Conservation (phyloP, 2,113 vertebrate genomes). For the Diglossa brunneiventris region DNA sequence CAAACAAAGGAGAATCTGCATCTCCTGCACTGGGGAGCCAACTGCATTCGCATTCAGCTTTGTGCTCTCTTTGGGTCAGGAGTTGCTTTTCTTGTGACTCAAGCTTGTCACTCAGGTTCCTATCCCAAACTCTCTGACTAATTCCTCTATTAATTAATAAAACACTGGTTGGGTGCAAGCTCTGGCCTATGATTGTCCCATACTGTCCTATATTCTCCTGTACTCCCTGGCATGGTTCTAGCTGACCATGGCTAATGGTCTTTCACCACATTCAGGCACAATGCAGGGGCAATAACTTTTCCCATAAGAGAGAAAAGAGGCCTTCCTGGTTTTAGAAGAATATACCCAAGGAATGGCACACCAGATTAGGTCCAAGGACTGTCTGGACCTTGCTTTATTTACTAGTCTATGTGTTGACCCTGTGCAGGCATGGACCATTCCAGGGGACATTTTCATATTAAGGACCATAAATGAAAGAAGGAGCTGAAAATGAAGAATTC, state of each 20-base stretch:
- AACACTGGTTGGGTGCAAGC: fast-evolving
- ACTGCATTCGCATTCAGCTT: neutral
- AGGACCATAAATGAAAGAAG: neutral
- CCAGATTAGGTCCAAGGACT: neutral
- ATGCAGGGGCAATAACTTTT: neutral
- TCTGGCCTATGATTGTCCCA: neutral
- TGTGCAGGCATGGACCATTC: neutral
- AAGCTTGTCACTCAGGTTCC: neutral
- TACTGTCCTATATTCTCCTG: neutral
- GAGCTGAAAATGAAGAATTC: neutral
- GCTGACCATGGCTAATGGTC: neutral
- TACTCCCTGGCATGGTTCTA: neutral
- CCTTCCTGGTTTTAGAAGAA: neutral
- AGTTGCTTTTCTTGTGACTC: neutral
- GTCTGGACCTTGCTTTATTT: neutral
- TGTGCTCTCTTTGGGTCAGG: neutral
- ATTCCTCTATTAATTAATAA: neutral
- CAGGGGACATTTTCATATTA: neutral
- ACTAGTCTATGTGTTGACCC: neutral
- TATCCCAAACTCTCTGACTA: neutral
- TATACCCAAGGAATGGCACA: neutral
- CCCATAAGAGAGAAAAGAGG: neutral
- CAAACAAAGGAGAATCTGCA: neutral
- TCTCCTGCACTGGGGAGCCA: neutral
- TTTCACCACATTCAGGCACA: neutral